Evolutionary conservation across 2,113 vertebrate species (phyloP).

Genomic region (Platysteira castanea): DNA sequence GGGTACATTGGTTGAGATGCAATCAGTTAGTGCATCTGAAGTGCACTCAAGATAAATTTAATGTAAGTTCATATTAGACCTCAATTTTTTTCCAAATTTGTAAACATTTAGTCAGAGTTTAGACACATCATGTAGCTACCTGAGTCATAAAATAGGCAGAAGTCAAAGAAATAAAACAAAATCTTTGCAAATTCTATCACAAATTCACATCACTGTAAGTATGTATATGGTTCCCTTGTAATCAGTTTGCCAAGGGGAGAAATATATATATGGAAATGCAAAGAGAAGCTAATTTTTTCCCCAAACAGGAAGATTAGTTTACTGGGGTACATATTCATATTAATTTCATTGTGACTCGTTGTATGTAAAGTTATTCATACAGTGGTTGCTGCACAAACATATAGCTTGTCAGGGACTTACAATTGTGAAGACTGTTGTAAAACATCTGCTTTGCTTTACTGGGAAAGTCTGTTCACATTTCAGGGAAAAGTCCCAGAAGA

Average conservation of each 20-base stretch:
- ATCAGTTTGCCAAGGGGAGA: not conserved
- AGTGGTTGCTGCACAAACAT: not conserved
- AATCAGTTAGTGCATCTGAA: not conserved
- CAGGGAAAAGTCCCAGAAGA: not conserved
- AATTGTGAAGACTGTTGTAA: not conserved
- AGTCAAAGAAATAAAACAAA: not conserved
- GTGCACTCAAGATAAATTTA: not conserved
- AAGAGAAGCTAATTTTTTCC: not conserved
- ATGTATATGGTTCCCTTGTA: not conserved
- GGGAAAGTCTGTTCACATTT: not conserved
- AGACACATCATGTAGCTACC: not conserved
- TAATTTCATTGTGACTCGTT: not conserved
- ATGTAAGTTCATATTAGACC: not conserved
- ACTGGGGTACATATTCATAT: not conserved
- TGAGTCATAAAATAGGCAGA: not conserved
- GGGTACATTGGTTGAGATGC: not conserved
- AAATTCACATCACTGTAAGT: not conserved
- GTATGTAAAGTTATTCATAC: not conserved
- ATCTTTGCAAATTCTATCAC: not conserved
- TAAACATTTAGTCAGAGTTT: not conserved
- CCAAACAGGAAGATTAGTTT: not conserved
- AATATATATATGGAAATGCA: not conserved
- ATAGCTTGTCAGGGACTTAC: not conserved
- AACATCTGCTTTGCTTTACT: constrained; percentile 11
- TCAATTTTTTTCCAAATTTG: not conserved